A percentile compares a stretch with the other conserved stretches of the same genome.
Conservation (phyloP, 2,113 vertebrate species). For the Salvelinus namaycush region DNA sequence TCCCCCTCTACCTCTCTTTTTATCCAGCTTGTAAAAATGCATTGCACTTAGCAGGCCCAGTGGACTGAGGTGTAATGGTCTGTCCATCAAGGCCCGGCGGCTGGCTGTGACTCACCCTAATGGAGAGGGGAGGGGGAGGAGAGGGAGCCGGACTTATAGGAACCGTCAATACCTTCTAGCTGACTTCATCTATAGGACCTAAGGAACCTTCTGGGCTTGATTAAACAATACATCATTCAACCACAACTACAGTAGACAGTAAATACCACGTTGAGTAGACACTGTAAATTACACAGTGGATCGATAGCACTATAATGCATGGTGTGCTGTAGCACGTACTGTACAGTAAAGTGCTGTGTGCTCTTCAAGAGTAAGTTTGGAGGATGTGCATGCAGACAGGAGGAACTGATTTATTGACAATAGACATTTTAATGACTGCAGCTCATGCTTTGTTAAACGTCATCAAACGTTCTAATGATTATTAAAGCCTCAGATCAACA, state of each 20-base stretch:
- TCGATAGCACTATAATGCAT: slow-evolving; percentile 48
- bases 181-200: background rate
- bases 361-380: background rate
- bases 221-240: background rate
- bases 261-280: slow-evolving; percentile 32
- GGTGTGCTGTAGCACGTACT: slow-evolving; percentile 29
- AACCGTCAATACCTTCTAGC: background rate
- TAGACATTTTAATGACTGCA: slow-evolving; percentile 38
- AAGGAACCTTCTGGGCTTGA: background rate
- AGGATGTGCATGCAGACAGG: no score
- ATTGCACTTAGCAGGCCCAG: slow-evolving; percentile 30
- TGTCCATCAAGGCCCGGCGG: slow-evolving; percentile 48
- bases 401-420: no score
- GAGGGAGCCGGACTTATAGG: slow-evolving; percentile 2
- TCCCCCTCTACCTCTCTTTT: slow-evolving; percentile 7
- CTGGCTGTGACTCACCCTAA: slow-evolving; percentile 53
- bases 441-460: slow-evolving; percentile 55
- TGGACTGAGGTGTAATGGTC: slow-evolving; percentile 51
- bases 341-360: slow-evolving; percentile 45
- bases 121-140: slow-evolving; percentile 17
- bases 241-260: slow-evolving; percentile 29
- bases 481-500: slow-evolving; percentile 46
- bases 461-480: slow-evolving; percentile 55
- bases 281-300: slow-evolving; percentile 19
- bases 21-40: slow-evolving; percentile 29